Conservation (phyloP, 2,797 vertebrate species). For the Pampus argenteus region DNA sequence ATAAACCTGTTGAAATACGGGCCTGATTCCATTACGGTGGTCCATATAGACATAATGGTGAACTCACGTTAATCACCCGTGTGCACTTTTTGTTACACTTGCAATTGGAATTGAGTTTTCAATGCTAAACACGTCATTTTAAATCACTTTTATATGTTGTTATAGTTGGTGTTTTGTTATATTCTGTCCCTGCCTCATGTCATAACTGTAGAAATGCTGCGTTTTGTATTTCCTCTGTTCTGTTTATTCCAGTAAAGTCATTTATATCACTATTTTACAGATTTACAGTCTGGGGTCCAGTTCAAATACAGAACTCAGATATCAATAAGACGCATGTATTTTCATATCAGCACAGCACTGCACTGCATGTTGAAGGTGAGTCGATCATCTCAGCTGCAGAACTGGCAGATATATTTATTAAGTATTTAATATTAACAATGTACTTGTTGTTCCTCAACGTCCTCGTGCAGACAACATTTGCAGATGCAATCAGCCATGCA, state of each 20-base stretch:
- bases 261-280: not conserved
- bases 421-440: not conserved
- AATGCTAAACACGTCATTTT: not conserved
- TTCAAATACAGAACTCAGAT: not conserved
- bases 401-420: too few relatives aligned
- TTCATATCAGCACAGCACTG: not conserved
- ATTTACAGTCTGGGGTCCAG: not conserved
- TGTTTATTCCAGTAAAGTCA: too few relatives aligned
- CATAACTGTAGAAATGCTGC: too few relatives aligned
- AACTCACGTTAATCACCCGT: too few relatives aligned
- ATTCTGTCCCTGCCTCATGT: too few relatives aligned
- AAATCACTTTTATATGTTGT: not conserved
- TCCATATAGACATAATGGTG: too few relatives aligned
- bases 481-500: constrained; percentile 10
- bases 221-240: too few relatives aligned
- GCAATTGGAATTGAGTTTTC: too few relatives aligned
- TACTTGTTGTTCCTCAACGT: not conserved
- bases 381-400: too few relatives aligned
- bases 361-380: not conserved
- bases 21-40: too few relatives aligned
- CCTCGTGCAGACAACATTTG: not conserved
- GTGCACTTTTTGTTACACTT: too few relatives aligned
- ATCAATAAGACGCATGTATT: not conserved
- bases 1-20: too few relatives aligned
- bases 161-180: not conserved